Evolutionary conservation across 2,113 vertebrate species (phyloP).

Genomic region (Planiliza haematocheilus): DNA sequence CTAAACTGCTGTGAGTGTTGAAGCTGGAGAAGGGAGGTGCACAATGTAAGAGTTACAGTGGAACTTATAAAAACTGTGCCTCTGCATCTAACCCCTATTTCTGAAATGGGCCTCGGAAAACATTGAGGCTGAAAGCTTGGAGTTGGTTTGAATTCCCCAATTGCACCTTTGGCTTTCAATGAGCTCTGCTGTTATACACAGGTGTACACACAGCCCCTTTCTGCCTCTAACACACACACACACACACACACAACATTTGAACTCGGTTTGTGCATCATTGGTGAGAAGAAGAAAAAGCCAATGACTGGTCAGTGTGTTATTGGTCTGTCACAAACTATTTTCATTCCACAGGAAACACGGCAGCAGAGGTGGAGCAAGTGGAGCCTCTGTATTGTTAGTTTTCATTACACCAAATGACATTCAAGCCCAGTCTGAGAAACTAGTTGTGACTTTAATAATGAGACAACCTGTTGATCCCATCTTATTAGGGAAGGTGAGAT

Average conservation of each 20-base stretch:
- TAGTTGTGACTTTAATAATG: conserved; percentile 56
- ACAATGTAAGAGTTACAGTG: conserved; percentile 30
- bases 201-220: conserved; percentile 1
- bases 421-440: conserved; percentile 19
- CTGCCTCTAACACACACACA: conserved; percentile 4
- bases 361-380: no score
- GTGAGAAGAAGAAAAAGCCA: conserved; percentile 10
- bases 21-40: conserved; percentile 26
- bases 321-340: conserved; percentile 43
- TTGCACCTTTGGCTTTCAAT: conserved; percentile 52
- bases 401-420: neutral
- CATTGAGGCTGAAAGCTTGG: conserved; percentile 46
- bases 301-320: conserved; percentile 4
- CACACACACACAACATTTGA: neutral
- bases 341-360: neutral
- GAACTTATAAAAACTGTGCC: conserved; percentile 52
- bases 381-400: no score
- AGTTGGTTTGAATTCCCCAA: conserved; percentile 54
- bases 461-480: conserved; percentile 40
- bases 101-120: conserved; percentile 60
- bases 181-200: conserved; percentile 26
- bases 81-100: conserved; percentile 61
- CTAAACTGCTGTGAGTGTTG: conserved; percentile 57
- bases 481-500: conserved; percentile 16
- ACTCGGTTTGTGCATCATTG: conserved; percentile 27